phyloP scores from a whole-genome alignment of 2,888 invertebrate species.

The Cephus rjabovi region DNA sequence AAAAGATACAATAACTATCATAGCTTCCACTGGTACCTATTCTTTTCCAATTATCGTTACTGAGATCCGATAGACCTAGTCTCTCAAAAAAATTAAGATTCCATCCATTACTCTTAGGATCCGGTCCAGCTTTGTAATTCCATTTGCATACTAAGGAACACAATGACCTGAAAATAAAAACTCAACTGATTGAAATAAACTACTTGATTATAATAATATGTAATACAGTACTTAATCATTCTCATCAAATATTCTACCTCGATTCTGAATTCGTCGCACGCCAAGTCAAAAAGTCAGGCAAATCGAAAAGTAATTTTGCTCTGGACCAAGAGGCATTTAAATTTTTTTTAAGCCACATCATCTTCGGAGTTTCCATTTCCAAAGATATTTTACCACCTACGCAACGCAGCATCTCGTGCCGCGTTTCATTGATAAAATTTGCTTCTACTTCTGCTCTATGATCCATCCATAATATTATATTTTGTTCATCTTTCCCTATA shows the following conservation, averaged over 20 bases:
- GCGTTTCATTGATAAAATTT: slow-evolving; percentile 79
- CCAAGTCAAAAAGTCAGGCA: slow-evolving; percentile 95
- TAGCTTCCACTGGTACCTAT: slow-evolving; percentile 70
- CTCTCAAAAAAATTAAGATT: slow-evolving; percentile 76
- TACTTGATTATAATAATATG: slow-evolving; percentile 11
- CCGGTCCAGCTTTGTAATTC: slow-evolving; percentile 82
- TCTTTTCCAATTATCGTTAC: slow-evolving; percentile 74
- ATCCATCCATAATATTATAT: slow-evolving; percentile 94
- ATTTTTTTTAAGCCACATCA: slow-evolving; percentile 90
- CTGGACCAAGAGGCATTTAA: slow-evolving; percentile 76
- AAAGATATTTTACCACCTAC: slow-evolving; percentile 93
- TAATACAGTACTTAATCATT: not conserved
- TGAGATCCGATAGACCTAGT: slow-evolving; percentile 82
- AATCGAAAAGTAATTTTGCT: slow-evolving; percentile 85
- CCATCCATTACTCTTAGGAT: slow-evolving; percentile 75
- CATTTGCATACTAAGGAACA: slow-evolving; percentile 96
- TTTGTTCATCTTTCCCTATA: slow-evolving; percentile 77
- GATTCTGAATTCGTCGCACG: slow-evolving; percentile 83
- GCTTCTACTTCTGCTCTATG: slow-evolving; percentile 88
- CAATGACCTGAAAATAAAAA: slow-evolving; percentile 75
- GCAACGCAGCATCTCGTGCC: slow-evolving; percentile 82
- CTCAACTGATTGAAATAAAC: slow-evolving; percentile 12
- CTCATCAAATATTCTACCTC: slow-evolving; percentile 65
- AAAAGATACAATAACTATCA: not conserved
- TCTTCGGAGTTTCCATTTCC: slow-evolving; percentile 97